These are phyloP conservation scores for Chloroceryle amazona DNA, from an alignment of 2,797 vertebrate genomes.

Conservation along the genomic window DNA sequence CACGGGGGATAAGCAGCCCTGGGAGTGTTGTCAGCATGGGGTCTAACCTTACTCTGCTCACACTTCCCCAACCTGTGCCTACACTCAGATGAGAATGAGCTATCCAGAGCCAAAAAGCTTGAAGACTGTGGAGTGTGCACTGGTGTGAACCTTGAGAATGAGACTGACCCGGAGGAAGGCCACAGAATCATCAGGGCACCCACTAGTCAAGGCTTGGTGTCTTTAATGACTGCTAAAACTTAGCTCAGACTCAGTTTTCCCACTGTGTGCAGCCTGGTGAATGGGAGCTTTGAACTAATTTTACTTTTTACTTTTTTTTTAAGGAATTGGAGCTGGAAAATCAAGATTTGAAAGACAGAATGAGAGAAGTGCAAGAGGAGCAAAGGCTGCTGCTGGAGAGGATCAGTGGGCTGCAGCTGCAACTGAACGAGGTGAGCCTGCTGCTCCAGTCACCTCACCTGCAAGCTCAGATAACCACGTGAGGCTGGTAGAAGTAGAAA, in stretches of 20 bases:
- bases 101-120: background rate
- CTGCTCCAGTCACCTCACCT: background rate
- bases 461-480: background rate
- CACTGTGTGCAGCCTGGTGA: fast-evolving
- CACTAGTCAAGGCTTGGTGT: background rate
- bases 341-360: conserved; percentile 87
- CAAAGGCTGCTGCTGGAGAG: conserved; percentile 90
- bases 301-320: background rate
- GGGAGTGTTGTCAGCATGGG: background rate
- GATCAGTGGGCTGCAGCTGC: conserved; percentile 89
- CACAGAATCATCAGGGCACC: background rate
- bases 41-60: background rate
- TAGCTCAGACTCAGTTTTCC: background rate
- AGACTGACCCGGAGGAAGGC: background rate
- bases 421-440: conserved; percentile 89
- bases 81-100: fast-evolving
- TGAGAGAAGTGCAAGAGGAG: conserved; percentile 91
- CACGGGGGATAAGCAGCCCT: background rate
- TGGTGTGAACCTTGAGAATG: background rate
- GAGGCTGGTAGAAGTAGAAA: background rate
- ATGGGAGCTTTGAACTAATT: too few relatives aligned
- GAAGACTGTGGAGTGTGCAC: background rate
- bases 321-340: conserved; percentile 94
- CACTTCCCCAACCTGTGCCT: background rate
- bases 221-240: background rate